Percentiles rank a stretch among this genome's conserved stretches.
These are phyloP conservation scores for Grallaria varia DNA, from an alignment of 2,113 vertebrate species.

Conservation along the genomic window DNA sequence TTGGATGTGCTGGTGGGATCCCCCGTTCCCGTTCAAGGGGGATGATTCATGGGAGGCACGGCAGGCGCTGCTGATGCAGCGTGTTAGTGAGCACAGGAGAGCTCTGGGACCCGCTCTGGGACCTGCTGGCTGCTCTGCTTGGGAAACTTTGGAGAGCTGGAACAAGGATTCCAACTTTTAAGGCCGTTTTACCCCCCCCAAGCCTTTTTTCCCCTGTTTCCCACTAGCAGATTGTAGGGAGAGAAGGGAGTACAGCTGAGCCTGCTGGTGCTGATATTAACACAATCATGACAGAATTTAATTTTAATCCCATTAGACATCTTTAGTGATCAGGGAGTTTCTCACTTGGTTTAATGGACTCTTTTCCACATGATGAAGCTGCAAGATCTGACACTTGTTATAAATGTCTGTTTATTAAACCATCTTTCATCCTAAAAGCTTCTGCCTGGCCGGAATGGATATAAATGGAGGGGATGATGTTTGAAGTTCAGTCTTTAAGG, in stretches of 20 bases:
- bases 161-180: background rate
- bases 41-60: background rate
- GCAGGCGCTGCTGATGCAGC: fast-evolving
- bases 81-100: background rate
- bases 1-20: background rate
- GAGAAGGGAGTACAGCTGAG: background rate
- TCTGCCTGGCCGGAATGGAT: background rate
- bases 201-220: background rate
- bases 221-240: background rate
- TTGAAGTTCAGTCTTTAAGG: background rate
- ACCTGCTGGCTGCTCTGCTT: background rate
- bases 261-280: background rate
- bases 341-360: conserved; percentile 12
- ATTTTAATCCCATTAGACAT: conserved; percentile 13
- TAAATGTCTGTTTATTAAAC: conserved; percentile 48
- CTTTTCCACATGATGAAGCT: background rate
- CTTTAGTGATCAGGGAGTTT: conserved; percentile 5
- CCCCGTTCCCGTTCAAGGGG: fast-evolving
- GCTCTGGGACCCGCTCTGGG: fast-evolving
- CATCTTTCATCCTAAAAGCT: background rate
- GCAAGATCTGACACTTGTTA: conserved; percentile 5
- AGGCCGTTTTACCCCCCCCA: background rate
- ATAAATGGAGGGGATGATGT: background rate
- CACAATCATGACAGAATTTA: background rate
- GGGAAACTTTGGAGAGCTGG: background rate